Conservation (phyloP, 2,113 vertebrate genomes). For the Datnioides undecimradiatus region DNA sequence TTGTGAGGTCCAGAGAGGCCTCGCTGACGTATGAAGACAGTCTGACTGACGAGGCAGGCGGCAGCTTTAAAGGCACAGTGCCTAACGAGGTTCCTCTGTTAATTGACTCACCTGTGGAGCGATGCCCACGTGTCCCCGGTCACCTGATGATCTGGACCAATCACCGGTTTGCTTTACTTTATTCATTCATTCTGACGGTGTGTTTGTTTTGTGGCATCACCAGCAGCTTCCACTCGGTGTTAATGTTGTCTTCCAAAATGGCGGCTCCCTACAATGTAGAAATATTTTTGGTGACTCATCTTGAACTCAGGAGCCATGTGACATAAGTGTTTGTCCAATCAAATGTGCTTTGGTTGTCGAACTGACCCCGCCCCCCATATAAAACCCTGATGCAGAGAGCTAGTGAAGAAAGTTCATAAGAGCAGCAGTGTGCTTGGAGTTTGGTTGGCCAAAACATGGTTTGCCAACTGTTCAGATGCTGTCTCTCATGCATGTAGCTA, state of each 20-base stretch:
- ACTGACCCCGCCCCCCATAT: neutral
- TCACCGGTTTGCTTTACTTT: neutral
- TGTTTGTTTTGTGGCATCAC: neutral
- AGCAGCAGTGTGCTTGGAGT: no score
- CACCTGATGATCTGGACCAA: constrained; percentile 1
- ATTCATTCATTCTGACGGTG: neutral
- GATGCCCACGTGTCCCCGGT: constrained; percentile 9
- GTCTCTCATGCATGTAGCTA: no score
- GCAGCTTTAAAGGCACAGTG: constrained; percentile 5
- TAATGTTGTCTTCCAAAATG: no score
- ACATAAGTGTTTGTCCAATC: neutral
- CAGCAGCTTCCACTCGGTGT: neutral
- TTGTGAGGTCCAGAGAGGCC: constrained; percentile 72
- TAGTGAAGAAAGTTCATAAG: no score
- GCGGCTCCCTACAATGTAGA: neutral
- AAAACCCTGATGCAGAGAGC: neutral
- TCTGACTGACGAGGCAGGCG: constrained; percentile 12
- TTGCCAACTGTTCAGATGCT: no score
- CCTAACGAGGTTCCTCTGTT: constrained; percentile 17
- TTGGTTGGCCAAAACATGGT: no score
- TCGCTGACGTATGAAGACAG: constrained; percentile 9
- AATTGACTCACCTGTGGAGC: constrained; percentile 20
- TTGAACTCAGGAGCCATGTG: neutral
- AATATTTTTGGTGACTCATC: neutral
- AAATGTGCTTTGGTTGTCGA: neutral